Evolutionary conservation across 2,113 vertebrate species (phyloP), one percentile per base, ranked within the genome.

Genomic region (Psephotus haematonotus): DNA sequence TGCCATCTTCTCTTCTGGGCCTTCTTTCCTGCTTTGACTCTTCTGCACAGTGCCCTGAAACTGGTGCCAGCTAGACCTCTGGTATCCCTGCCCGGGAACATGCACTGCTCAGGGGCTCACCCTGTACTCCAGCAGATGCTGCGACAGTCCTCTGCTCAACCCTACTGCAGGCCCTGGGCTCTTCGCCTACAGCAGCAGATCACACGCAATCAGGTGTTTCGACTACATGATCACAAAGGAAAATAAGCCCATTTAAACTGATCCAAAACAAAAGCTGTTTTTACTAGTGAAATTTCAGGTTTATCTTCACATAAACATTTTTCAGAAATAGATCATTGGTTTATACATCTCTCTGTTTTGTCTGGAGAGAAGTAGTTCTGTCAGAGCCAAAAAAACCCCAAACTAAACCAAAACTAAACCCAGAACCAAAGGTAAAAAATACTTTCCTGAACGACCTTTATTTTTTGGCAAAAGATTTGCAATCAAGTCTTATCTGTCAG

Each of bases 231-330:
- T 14, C 46, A 44, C 84, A 65, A 72, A 74, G 47, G 64, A 92
- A 97, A 97, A 78, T n/a, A 57, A 88, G 37, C 6, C 55, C 33
- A 20, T 43, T 55, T 55, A 92, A 92, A 86, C 81, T 47, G 91
- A 74, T 20, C 49, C 16, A 49, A 67, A 53, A 7, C 55, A 67
- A 88, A 60, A 74, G 7, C 12, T 29, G 5, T 4, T 39, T 78
- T 79, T 7, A 53, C 65, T 17, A 39, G 9, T 52, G 57, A 59
- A 80, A 55, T 35, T 39, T 50, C 17, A 37, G n/a, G 50, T 75
- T 74, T 75, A 59, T 57, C 52, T 64, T 89, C 33, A 49, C 8
- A 65, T 4, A 68, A 64, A 86, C 11, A 44, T 47, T 62, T 65
- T 92, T 50, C 52, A 69, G 69, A 82, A 82, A 60, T 7, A 64